Evolutionary conservation across 2,888 invertebrate genomes (phyloP), one percentile per base, ranked within the genome.

Genomic region (Hecatera dysodea): DNA sequence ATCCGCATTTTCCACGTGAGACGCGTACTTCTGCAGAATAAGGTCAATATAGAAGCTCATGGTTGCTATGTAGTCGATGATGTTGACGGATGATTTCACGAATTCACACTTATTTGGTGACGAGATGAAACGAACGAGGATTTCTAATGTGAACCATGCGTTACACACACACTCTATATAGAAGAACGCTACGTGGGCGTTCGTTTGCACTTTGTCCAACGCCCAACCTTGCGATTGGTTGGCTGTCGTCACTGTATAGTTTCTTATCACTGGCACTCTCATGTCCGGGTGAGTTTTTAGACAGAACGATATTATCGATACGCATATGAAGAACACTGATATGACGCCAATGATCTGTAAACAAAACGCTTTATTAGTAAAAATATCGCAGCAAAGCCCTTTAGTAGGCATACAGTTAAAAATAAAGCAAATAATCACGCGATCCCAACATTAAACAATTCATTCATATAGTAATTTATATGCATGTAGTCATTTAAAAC

Each of bases 251-350:
- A 98, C 98, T 78, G 98, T 97, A 89, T 97, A 97, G 95, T 98
- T 98, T 87, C 97, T 96, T 86, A 99, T 98, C 88, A 98, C 97
- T 80, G 99, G 99, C 89, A 98, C 98, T 89, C 99, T 97, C 98
- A 99, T 98, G 95, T 99, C 99, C 82, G 99, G 99, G 96, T 99
- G 99, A 60, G 99, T 99, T 97, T 99, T 99, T 92, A 99, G 97
- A 96, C 99, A 99, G 97, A 99, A 99, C 87, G 99, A 99, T 94
- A 99, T 97, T 93, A 99, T 99, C 86, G 99, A 99, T 86, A 99
- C 98, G 96, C 99, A 99, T 95, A 99, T 99, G 97, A 99, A 99
- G 97, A 99, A 99, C 91, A 99, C 99, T 85, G 99, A 99, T 93
- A 99, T 97, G 84, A 99, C 98, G 87, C 99, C 99, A 93, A 99